Percentiles rank a stretch among this genome's conserved stretches.
Conservation (phyloP, 2,888 invertebrate genomes). For the Oscheius onirici region DNA sequence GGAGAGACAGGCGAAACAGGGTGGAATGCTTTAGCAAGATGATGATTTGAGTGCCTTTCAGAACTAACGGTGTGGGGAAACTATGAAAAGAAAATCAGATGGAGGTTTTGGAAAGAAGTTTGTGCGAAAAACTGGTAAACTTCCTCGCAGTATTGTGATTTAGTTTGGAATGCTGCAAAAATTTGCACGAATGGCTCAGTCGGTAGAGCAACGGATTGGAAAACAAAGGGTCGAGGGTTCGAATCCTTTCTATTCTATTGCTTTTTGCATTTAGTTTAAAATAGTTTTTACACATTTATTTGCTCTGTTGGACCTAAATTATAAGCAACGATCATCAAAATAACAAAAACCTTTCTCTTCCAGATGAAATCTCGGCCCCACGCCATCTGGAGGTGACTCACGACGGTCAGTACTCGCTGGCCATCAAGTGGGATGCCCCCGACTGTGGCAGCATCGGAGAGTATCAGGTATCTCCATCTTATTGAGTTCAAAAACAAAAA, state of each 20-base stretch:
- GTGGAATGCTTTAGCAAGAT: neutral
- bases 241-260: no score
- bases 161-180: no score
- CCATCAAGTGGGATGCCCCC: conserved; percentile 69
- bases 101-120: no score
- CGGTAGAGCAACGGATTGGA: neutral
- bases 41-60: neutral
- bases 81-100: no score
- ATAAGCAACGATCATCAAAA: no score
- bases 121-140: no score
- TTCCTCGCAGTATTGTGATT: no score
- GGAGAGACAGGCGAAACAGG: neutral
- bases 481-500: neutral
- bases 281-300: no score
- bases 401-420: conserved; percentile 64
- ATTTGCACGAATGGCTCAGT: no score
- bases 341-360: conserved; percentile 13
- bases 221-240: neutral
- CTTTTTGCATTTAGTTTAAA: no score
- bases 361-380: conserved; percentile 69
- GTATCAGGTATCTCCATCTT: conserved; percentile 51
- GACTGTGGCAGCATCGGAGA: conserved; percentile 70
- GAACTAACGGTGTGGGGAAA: no score
- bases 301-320: no score
- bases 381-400: conserved; percentile 64